Evolutionary conservation across 2,888 invertebrate genomes (phyloP).

Genomic region (Sepioteuthis lessoniana): DNA sequence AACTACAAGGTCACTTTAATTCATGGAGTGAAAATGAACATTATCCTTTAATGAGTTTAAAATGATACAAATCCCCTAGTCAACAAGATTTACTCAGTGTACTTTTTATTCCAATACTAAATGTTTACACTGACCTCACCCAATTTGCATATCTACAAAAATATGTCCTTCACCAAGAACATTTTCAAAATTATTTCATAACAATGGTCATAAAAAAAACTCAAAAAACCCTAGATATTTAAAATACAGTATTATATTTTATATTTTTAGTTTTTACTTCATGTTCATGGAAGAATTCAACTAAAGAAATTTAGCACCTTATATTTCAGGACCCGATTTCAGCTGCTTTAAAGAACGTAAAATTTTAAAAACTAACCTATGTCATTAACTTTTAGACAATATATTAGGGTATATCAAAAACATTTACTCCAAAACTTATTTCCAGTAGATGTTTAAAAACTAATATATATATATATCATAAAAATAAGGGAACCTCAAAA

Average conservation of each 20-base stretch:
- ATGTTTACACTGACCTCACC: background rate
- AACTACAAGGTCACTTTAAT: background rate
- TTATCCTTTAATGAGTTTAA: conserved; percentile 33
- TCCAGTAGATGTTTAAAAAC: no score
- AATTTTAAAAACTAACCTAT: no score
- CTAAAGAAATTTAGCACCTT: background rate
- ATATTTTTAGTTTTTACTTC: no score
- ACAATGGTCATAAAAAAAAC: background rate
- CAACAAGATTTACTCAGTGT: background rate
- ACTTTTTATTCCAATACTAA: background rate
- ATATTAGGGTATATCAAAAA: no score
- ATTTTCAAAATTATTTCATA: background rate
- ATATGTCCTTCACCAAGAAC: background rate
- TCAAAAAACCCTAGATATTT: background rate
- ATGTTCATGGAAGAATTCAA: background rate
- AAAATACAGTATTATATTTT: no score
- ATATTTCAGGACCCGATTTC: background rate
- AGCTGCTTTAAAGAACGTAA: no score
- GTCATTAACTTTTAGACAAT: no score
- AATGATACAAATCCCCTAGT: background rate
- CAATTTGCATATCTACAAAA: background rate
- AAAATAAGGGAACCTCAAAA: no score
- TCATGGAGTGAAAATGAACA: background rate
- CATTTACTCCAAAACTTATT: no score
- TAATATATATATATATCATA: no score